phyloP scores from a whole-genome alignment of 2,888 invertebrate species.

The Stenichneumon culpator region DNA sequence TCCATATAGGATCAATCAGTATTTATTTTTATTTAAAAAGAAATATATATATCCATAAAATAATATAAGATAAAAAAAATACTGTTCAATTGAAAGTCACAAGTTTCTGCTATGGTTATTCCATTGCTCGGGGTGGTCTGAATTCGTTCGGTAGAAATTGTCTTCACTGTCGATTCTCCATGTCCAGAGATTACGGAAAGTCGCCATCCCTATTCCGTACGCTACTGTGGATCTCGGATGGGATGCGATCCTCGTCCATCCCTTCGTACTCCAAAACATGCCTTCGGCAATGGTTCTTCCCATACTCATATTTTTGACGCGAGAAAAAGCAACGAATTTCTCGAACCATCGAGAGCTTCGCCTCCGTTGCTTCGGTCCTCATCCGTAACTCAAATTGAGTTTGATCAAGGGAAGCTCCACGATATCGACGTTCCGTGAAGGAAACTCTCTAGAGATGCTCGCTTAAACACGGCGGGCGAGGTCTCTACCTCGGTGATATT shows the following conservation, averaged over 20 bases:
- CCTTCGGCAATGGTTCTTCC: background rate
- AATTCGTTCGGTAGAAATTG: no score
- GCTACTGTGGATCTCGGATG: background rate
- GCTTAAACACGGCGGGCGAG: background rate
- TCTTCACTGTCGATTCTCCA: no score
- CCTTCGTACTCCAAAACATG: background rate
- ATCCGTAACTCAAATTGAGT: constrained; percentile 22
- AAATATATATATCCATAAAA: no score
- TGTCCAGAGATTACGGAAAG: no score
- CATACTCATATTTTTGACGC: background rate
- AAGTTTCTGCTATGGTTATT: no score
- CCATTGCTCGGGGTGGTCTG: no score
- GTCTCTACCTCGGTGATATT: background rate
- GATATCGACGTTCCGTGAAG: background rate
- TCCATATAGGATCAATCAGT: no score
- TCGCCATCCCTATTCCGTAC: no score
- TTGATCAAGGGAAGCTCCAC: constrained; percentile 9
- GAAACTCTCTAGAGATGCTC: background rate
- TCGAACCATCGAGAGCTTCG: background rate
- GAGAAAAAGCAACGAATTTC: background rate
- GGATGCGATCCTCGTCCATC: background rate
- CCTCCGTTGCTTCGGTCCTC: background rate
- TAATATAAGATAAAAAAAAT: no score
- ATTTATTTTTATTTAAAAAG: no score
- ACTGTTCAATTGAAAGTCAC: no score